These are phyloP conservation scores for Thalassophryne amazonica DNA, from an alignment of 2,797 vertebrate species.

Conservation along the genomic window DNA sequence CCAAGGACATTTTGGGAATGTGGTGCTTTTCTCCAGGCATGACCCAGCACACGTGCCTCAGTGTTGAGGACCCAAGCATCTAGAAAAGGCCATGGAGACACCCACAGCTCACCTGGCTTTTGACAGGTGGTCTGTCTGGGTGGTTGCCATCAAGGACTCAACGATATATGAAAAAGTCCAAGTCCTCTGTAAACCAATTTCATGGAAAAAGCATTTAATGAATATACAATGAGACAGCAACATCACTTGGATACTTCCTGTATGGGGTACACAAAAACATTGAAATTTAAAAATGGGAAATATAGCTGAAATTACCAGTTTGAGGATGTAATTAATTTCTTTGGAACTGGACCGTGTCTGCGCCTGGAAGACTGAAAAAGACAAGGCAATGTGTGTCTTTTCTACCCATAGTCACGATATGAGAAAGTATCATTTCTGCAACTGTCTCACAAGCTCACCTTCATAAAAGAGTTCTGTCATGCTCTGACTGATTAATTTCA, in stretches of 20 bases:
- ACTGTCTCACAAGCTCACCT: conserved; percentile 66
- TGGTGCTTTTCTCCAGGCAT: no score
- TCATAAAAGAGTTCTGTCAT: conserved; percentile 80
- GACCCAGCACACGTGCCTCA: no score
- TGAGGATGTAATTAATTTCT: conserved; percentile 78
- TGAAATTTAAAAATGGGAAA: fast-evolving
- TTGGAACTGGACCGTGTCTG: conserved; percentile 50
- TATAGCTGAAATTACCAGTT: conserved; percentile 75
- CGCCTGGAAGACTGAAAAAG: conserved; percentile 25
- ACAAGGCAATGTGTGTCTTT: neutral
- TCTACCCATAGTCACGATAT: neutral
- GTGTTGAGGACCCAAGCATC: no score
- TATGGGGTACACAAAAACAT: neutral
- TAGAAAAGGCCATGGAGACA: no score
- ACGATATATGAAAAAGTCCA: no score
- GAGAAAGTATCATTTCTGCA: neutral
- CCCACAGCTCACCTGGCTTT: no score
- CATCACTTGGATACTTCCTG: neutral
- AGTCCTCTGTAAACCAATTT: no score
- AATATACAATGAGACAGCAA: neutral
- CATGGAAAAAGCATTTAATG: no score
- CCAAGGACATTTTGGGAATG: no score
- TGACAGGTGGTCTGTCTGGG: no score
- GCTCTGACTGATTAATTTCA: conserved; percentile 68
- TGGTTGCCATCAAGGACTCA: no score